Evolutionary conservation across 2,888 invertebrate genomes (phyloP), one percentile per base, ranked within the genome.

Genomic region (Sacculina carcini): DNA sequence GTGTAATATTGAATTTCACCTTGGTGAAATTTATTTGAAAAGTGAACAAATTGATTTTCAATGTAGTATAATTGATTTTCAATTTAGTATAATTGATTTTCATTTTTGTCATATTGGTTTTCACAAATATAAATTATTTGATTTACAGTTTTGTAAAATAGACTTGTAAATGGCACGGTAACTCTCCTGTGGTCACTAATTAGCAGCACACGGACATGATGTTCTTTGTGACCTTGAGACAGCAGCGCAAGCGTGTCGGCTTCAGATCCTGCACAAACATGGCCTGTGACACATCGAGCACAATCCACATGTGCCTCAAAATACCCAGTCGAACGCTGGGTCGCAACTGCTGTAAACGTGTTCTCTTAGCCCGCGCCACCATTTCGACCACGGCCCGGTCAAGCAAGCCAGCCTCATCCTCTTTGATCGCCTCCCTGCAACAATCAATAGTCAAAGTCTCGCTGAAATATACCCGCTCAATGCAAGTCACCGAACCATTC

Each of bases 191-290:
- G n/a, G n/a, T 36, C 19, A 16, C 19, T 36, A 36, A 19, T 36
- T 19, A n/a, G 38, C 48, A 1, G 7, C 36, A 21, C 16, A 14
- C 26, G 28, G n/a, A n/a, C n/a, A n/a, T n/a, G n/a, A n/a, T n/a
- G n/a, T n/a, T n/a, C n/a, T n/a, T n/a, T n/a, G 24, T 50, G 64
- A 87, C 86, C 73, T 90, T 92, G 3, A 85, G 63, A 5, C 85
- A 78, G 61, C 89, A 86, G 4, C 84, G 62, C 56, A 90, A 75
- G 56, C 94, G 69, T 4, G 85, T 86, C 1, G 98, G 98, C 66
- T 89, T 94, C 47, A 98, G 70, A 68, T 96, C 94, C 62, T 89
- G 90, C 59, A 82, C 82, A 36, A 75, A 74, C 96, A 98, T 98
- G 2, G 87, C 76, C 61, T 84, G 82, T 0, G 96, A 96, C 63